phyloP scores from a whole-genome alignment of 2,888 invertebrate species.

The Luperina testacea region DNA sequence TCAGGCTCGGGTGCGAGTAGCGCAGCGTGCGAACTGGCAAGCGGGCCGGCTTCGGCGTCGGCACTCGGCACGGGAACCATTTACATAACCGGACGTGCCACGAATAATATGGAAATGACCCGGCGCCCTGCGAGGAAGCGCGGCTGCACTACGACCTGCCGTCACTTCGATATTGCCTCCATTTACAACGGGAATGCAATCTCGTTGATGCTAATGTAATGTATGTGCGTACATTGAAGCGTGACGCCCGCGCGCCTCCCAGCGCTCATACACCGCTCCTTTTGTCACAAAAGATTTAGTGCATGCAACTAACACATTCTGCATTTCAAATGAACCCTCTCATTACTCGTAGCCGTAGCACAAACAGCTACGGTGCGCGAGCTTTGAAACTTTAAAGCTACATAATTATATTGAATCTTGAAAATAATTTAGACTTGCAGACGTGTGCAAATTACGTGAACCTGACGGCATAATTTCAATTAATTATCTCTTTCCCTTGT shows the following conservation, averaged over 20 bases:
- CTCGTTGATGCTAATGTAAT: conserved; percentile 71
- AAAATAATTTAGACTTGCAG: conserved; percentile 63
- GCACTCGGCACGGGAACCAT: conserved; percentile 75
- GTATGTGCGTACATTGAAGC: conserved; percentile 66
- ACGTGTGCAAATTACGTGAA: conserved; percentile 72
- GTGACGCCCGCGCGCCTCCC: conserved; percentile 41
- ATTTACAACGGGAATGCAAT: conserved; percentile 79
- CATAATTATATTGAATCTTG: conserved; percentile 34
- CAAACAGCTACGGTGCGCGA: conserved; percentile 10
- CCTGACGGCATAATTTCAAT: conserved; percentile 84
- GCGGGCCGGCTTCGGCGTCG: conserved; percentile 60
- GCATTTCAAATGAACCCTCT: conserved; percentile 39
- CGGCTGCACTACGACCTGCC: conserved; percentile 73
- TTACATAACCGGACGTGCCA: conserved; percentile 88
- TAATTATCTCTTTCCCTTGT: conserved; percentile 83
- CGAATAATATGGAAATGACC: conserved; percentile 89
- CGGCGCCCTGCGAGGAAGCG: conserved; percentile 70
- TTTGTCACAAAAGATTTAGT: conserved; percentile 56
- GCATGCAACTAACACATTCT: conserved; percentile 40
- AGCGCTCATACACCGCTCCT: conserved; percentile 53
- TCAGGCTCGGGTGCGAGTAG: conserved; percentile 69
- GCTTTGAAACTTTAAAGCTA: conserved; percentile 26
- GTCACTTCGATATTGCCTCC: conserved; percentile 81
- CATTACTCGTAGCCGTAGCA: conserved; percentile 4
- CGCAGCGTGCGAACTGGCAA: conserved; percentile 66